A percentile compares a stretch with the other conserved stretches of the same genome.
phyloP scores from a whole-genome alignment of 1,140 invertebrate genomes.

The Zeugodacus cucurbitae region DNA sequence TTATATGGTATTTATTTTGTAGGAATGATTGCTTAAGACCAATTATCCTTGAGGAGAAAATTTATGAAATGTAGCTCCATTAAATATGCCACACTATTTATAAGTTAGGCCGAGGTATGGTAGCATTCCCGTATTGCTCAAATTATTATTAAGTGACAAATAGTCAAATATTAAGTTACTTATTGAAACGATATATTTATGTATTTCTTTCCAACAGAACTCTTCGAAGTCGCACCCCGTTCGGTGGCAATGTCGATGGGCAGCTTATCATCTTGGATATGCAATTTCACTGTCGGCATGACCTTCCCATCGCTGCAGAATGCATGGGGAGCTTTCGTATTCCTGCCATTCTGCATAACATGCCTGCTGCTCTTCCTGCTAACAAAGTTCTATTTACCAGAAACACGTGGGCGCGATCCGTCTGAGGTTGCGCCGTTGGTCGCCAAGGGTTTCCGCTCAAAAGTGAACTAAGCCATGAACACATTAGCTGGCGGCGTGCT shows the following conservation, averaged over 20 bases:
- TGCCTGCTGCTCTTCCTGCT: conserved; percentile 74
- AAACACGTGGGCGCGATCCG: conserved; percentile 75
- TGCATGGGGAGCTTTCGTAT: conserved; percentile 75
- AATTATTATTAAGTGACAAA: no score
- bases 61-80: no score
- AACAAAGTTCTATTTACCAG: conserved; percentile 76
- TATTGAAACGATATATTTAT: neutral
- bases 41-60: no score
- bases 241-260: conserved; percentile 88
- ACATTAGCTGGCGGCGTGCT: neutral
- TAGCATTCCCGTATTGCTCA: no score
- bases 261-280: conserved; percentile 88
- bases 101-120: no score
- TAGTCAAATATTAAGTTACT: no score
- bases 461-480: conserved; percentile 51
- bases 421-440: conserved; percentile 71
- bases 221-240: conserved; percentile 87
- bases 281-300: conserved; percentile 90
- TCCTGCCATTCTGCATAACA: conserved; percentile 75
- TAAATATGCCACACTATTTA: no score
- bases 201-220: conserved; percentile 70
- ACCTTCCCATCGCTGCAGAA: conserved; percentile 77
- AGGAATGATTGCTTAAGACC: no score
- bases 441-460: conserved; percentile 67
- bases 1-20: no score